These are phyloP conservation scores for Centropus bengalensis DNA, from an alignment of 2,113 vertebrate genomes.

Conservation along the genomic window DNA sequence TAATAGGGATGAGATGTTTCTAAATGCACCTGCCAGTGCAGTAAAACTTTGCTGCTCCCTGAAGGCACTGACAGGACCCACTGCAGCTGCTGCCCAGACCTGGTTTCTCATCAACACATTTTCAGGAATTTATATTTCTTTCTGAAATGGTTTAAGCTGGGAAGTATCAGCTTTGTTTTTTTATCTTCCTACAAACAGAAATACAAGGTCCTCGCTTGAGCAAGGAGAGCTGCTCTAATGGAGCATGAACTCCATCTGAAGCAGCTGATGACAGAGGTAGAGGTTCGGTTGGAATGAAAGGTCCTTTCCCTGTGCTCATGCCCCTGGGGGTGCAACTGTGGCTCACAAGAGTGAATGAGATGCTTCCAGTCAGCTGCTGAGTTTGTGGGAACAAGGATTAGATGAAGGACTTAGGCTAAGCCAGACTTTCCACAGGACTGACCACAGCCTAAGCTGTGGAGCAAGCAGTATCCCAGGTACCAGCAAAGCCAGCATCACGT, in stretches of 20 bases:
- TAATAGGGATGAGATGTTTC: neutral
- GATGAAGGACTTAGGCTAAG: neutral
- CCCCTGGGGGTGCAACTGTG: neutral
- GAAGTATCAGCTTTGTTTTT: neutral
- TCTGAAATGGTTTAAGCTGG: neutral
- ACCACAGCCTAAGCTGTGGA: neutral
- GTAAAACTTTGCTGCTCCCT: neutral
- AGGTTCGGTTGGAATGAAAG: neutral
- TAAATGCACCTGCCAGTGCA: neutral
- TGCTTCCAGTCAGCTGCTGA: neutral
- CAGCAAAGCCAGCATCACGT: neutral
- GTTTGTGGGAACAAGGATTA: neutral
- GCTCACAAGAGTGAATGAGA: neutral
- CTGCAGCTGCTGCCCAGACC: neutral
- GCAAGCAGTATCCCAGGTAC: neutral
- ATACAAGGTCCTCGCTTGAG: neutral
- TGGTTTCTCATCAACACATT: neutral
- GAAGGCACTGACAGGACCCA: neutral
- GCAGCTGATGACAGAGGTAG: neutral
- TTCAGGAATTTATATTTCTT: neutral
- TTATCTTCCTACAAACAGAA: neutral
- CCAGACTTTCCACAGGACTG: neutral
- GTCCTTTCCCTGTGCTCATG: neutral
- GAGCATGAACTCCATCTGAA: neutral
- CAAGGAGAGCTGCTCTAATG: neutral